These are phyloP conservation scores for Drosophila subpulchrella DNA, from an alignment of 1,140 invertebrate species.

Conservation along the genomic window DNA sequence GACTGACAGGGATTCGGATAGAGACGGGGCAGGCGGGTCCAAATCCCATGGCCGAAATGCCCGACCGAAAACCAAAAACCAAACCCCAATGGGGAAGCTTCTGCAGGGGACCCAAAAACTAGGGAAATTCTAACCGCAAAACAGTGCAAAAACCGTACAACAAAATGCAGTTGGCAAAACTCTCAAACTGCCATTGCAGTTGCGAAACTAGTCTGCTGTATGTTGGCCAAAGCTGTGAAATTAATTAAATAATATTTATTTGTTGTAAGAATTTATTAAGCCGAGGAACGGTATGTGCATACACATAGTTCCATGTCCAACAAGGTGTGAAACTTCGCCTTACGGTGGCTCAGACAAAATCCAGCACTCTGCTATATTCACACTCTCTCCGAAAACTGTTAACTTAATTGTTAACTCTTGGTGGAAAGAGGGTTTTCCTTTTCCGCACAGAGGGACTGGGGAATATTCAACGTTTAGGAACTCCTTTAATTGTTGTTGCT, in stretches of 20 bases:
- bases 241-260: conserved; percentile 81
- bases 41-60: conserved; percentile 20
- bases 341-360: conserved; percentile 30
- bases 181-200: conserved; percentile 42
- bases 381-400: conserved; percentile 64
- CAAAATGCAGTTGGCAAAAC: conserved; percentile 47
- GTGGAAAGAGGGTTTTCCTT: neutral
- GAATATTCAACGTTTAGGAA: conserved; percentile 56
- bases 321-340: conserved; percentile 48
- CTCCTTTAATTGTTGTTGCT: conserved; percentile 72
- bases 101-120: neutral
- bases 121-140: conserved; percentile 40
- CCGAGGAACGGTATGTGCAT: neutral
- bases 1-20: conserved; percentile 19
- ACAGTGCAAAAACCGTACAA: conserved; percentile 50
- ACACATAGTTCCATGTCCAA: conserved; percentile 14
- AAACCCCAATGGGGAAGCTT: conserved; percentile 10
- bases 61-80: conserved; percentile 41
- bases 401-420: conserved; percentile 73
- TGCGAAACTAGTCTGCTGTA: conserved; percentile 36
- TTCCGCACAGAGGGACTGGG: neutral
- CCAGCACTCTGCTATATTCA: conserved; percentile 41
- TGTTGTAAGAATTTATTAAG: conserved; percentile 67
- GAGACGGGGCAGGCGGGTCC: neutral
- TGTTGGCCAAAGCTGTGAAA: conserved; percentile 52